phyloP scores from a whole-genome alignment of 35 echinoderm and acorn worm genomes.

The Anneissia japonica region DNA sequence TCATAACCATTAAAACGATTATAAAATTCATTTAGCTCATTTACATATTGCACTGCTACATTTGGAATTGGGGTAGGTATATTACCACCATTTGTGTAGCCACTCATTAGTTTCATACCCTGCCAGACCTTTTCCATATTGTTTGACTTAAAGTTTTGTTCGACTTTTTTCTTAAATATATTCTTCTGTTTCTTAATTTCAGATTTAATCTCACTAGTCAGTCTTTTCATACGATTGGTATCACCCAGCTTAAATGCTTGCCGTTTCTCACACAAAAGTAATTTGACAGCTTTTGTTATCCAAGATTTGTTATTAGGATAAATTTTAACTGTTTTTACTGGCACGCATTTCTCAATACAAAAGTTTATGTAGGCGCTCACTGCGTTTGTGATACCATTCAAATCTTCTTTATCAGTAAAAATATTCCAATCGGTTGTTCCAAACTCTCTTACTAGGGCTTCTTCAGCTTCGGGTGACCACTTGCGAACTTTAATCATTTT shows the following conservation, averaged over 20 bases:
- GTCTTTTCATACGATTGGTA: not conserved
- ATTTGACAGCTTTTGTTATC: not conserved
- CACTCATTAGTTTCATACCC: not conserved
- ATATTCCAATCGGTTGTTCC: not conserved
- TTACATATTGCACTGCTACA: not conserved
- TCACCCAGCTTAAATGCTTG: not conserved
- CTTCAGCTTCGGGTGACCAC: constrained; percentile 1
- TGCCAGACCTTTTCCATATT: not conserved
- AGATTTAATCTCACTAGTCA: not conserved
- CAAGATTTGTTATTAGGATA: not conserved
- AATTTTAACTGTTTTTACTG: not conserved
- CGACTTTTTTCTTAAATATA: not conserved
- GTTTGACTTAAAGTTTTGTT: not conserved
- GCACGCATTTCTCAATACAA: not conserved
- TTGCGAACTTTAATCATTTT: constrained; percentile 4
- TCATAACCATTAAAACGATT: too few species aligned
- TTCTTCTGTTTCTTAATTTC: not conserved
- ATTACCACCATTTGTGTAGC: not conserved
- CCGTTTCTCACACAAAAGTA: not conserved
- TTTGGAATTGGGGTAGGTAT: not conserved
- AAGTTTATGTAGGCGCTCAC: not conserved
- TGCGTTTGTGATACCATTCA: not conserved
- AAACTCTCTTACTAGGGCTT: not conserved
- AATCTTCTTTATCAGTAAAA: not conserved
- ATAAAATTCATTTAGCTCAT: not conserved